phyloP scores from a whole-genome alignment of 2,888 invertebrate genomes.

The Drosophila atripex region DNA sequence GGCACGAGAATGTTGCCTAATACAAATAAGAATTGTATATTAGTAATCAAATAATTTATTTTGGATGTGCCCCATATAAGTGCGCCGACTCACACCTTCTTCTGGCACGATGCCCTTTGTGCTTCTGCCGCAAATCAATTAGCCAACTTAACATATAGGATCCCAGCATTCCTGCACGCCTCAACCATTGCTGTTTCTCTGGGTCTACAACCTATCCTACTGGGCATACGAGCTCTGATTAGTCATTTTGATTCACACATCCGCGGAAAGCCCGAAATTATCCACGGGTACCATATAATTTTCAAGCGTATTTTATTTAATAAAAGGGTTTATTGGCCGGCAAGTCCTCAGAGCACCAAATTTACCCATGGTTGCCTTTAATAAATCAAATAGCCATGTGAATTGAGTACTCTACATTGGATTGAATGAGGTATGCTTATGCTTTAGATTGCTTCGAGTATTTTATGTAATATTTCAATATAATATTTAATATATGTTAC shows the following conservation, averaged over 20 bases:
- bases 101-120: slow-evolving; percentile 46
- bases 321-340: slow-evolving; percentile 58
- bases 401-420: slow-evolving; percentile 58
- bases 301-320: slow-evolving; percentile 63
- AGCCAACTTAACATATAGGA: slow-evolving; percentile 54
- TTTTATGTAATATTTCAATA: background rate
- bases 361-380: slow-evolving; percentile 54
- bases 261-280: slow-evolving; percentile 52
- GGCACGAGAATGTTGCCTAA: slow-evolving; percentile 82
- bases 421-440: slow-evolving; percentile 26
- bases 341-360: slow-evolving; percentile 30
- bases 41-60: slow-evolving; percentile 53
- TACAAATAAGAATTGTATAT: slow-evolving; percentile 67
- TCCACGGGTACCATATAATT: slow-evolving; percentile 66
- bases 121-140: slow-evolving; percentile 66
- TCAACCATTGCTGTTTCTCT: slow-evolving; percentile 29
- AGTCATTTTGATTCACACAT: slow-evolving; percentile 75
- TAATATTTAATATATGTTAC: too few species aligned
- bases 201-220: background rate
- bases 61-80: slow-evolving; percentile 15
- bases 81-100: slow-evolving; percentile 44
- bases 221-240: slow-evolving; percentile 56
- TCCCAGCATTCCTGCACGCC: slow-evolving; percentile 61
- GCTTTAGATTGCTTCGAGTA: background rate
- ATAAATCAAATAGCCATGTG: slow-evolving; percentile 79